Conservation (phyloP, 2,113 vertebrate genomes). For the Trematomus loennbergii region DNA sequence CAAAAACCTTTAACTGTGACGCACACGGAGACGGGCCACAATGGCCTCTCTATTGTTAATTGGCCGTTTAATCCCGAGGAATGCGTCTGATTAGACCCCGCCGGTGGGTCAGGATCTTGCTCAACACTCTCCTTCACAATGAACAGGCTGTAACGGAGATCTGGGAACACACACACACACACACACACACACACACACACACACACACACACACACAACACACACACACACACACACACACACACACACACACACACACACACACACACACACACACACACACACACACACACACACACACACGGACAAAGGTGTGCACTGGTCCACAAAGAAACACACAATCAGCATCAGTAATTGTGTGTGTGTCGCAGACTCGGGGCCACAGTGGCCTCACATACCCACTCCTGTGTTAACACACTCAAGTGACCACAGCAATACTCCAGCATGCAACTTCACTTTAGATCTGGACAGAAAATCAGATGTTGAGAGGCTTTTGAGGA, state of each 20-base stretch:
- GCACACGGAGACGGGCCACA: conserved; percentile 79
- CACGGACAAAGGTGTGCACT: conserved; percentile 35
- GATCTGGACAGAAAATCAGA: neutral
- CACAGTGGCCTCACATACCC: conserved; percentile 26
- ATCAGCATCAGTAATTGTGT: conserved; percentile 14
- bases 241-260: no score
- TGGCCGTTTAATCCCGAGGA: conserved; percentile 86
- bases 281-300: no score
- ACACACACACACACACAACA: conserved; percentile 6
- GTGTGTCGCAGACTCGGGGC: conserved; percentile 4
- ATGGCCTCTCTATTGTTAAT: conserved; percentile 86
- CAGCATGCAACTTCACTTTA: conserved; percentile 18
- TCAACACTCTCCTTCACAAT: conserved; percentile 82
- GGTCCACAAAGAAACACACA: conserved; percentile 34
- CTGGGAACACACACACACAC: conserved; percentile 19
- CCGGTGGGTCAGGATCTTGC: conserved; percentile 79
- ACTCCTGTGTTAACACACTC: neutral
- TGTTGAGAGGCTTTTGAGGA: no score
- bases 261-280: no score
- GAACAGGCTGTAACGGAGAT: conserved; percentile 76
- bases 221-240: no score
- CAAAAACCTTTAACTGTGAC: conserved; percentile 76
- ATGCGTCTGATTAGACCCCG: conserved; percentile 83
- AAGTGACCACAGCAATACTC: conserved; percentile 11
- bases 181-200: neutral